Base-by-base conservation (phyloP, 2,113 vertebrate genomes). In the Notothenia coriiceps region DNA sequence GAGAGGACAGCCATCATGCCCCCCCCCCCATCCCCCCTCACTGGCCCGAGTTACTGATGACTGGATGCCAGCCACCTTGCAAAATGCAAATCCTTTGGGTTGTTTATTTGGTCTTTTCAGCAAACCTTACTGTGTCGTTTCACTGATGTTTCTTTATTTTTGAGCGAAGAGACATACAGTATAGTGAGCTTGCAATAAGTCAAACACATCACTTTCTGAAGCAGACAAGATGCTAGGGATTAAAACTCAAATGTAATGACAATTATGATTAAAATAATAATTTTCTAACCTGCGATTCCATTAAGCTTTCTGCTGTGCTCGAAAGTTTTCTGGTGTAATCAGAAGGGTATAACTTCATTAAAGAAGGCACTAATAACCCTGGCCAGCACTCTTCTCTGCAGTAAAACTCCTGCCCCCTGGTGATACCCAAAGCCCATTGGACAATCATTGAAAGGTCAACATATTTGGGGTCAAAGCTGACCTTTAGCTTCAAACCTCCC, bases 41-140 rank as follows among this genome's bases (percentile, higher is more conserved):
- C 51, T 50, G 40, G 51, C 71, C 50, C 72, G 55, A 72, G 51
- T 59, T 44, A 49, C 62, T 74, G 49, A 35, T n/a, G 61, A 25
- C 50, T 64, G 33, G 15, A 51, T 61, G 72, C 20, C 64, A 47
- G 52, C 44, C 49, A 47, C 35, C 17, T 54, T 25, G n/a, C 59
- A 61, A 25, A 22, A 22, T 25, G 35, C 29, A 40, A 66, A 60
- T 65, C 43, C 33, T 52, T 70, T 17, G 7, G 35, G 40, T 56
- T 55, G 15, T 50, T 67, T 43, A 74, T 62, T 50, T 29, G 29
- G 7, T 44, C 18, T 72, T 15, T 15, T 59, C 57, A 49, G 25
- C 15, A 69, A 74, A 57, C 52, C 17, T 66, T 8, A 9, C 33
- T 60, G 18, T 61, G 0, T 40, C 22, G 0, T 33, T 29, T 67